Base-by-base conservation (phyloP, 2,888 invertebrate genomes). In the Zele albiditarsus region DNA sequence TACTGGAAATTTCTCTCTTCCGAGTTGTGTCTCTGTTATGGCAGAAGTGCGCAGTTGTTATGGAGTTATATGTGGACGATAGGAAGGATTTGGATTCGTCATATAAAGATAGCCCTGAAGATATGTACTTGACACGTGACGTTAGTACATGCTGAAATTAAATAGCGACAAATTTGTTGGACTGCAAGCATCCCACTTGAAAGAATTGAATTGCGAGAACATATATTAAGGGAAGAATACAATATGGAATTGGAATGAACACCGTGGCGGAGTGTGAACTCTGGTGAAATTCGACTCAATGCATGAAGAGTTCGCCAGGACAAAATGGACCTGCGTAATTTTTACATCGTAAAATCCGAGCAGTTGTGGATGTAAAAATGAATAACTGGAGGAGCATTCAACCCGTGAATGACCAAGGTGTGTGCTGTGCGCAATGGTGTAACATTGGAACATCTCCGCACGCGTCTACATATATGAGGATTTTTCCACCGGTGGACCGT, bases 311-410 rank as follows among this genome's bases (percentile, higher is more conserved):
- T 60, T 33, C 16, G 20, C 71, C 38, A 62, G 83, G 80, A 82
- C 87, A 87, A 86, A 88, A 87, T 86, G 88, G 87, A 88, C 87
- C 88, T 88, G 88, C 84, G 86, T 83, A 82, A 88, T 88, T 88
- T 89, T 88, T 89, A 87, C 86, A 84, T 88, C 89, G 87, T 89
- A 89, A 88, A 88, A 86, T 83, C 81, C 83, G 83, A 83, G 86
- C 86, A 87, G 88, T 88, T 87, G 86, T 84, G 84, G 85, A 84
- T 84, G 85, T 88, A 88, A 88, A 89, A 88, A 88, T 88, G 87
- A 88, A 89, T 88, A 88, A 88, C 88, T 84, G 85, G 83, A 84
- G 85, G 86, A 84, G 79, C 87, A 84, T 86, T 87, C 86, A 60
- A 87, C 84, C 86, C 84, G 82, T 83, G 81, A 83, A 84, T 71